Conservation (phyloP, 2,888 invertebrate genomes). For the Busseola fusca region DNA sequence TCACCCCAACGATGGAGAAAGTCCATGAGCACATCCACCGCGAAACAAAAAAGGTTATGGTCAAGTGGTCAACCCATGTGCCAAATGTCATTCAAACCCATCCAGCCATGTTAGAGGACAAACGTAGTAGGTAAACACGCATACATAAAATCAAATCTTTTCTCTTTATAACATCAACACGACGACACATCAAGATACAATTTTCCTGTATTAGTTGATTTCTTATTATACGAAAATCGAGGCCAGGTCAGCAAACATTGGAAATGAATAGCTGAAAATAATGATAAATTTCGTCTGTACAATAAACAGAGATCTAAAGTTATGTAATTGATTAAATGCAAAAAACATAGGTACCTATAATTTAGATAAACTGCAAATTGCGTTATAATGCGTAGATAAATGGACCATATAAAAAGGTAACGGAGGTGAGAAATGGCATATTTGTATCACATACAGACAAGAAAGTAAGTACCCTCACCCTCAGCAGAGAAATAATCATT, state of each 20-base stretch:
- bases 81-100: background rate
- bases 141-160: no score
- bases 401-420: conserved; percentile 22
- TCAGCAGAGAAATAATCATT: background rate
- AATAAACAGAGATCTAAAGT: conserved; percentile 10
- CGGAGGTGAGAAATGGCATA: conserved; percentile 13
- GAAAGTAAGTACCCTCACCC: conserved; percentile 25
- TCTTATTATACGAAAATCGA: background rate
- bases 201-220: background rate
- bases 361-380: conserved; percentile 28
- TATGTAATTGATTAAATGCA: conserved; percentile 8
- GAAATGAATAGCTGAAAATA: background rate
- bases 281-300: background rate
- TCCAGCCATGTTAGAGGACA: background rate
- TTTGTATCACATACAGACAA: conserved; percentile 28
- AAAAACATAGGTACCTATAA: background rate
- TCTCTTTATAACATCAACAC: no score
- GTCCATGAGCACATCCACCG: no score
- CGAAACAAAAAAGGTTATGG: no score
- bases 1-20: no score
- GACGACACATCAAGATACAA: background rate
- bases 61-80: background rate
- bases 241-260: background rate
- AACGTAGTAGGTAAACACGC: background rate
- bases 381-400: conserved; percentile 21